Evolutionary conservation across 2,888 invertebrate species (phyloP).

Genomic region (Tetrapedia diversipes): DNA sequence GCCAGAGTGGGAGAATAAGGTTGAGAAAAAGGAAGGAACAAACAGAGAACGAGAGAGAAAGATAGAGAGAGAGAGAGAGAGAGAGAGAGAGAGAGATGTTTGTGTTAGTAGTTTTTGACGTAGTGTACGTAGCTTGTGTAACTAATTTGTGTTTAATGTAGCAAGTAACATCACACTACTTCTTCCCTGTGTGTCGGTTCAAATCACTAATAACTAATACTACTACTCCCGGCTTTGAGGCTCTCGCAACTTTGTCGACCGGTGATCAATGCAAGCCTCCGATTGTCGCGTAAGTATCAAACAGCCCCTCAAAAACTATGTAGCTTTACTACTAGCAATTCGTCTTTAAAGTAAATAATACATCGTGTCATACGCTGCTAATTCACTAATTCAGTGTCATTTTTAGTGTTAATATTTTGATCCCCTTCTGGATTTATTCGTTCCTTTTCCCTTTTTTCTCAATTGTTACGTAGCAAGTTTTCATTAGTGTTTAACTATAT

Average conservation of each 20-base stretch:
- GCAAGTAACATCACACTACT: conserved; percentile 80
- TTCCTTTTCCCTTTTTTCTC: conserved; percentile 26
- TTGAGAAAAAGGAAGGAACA: neutral
- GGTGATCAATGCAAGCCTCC: conserved; percentile 74
- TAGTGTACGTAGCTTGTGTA: conserved; percentile 80
- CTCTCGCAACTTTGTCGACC: conserved; percentile 75
- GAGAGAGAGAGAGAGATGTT: neutral
- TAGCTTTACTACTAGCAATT: conserved; percentile 62
- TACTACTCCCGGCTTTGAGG: conserved; percentile 78
- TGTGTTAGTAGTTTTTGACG: conserved; percentile 70
- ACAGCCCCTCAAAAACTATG: conserved; percentile 55
- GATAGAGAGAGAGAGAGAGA: neutral
- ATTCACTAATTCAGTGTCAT: conserved; percentile 57
- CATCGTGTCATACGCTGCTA: conserved; percentile 47
- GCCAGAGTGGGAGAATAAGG: conserved; percentile 9
- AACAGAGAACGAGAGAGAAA: neutral
- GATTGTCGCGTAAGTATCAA: conserved; percentile 78
- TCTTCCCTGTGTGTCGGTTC: conserved; percentile 79
- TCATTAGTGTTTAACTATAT: neutral
- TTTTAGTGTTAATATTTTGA: conserved; percentile 25
- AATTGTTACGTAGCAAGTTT: neutral
- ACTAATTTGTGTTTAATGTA: conserved; percentile 82
- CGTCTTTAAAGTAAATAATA: conserved; percentile 27
- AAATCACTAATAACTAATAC: conserved; percentile 82
- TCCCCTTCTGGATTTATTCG: conserved; percentile 15